Evolutionary conservation across 1,140 invertebrate genomes (phyloP), one percentile per base, ranked within the genome.

Genomic region (Magallana angulata): DNA sequence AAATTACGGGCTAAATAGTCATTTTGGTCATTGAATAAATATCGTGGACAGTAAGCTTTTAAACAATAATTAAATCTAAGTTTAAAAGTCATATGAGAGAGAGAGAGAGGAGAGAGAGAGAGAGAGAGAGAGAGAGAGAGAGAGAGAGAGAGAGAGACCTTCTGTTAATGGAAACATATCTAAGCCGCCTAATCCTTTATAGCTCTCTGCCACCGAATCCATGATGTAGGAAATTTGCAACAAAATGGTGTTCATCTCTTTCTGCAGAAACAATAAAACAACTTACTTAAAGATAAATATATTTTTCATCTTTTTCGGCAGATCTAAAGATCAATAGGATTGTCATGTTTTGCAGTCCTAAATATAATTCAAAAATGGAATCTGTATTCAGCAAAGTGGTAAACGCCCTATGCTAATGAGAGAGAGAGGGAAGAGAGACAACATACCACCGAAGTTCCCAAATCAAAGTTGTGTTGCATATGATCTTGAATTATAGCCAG

Each of bases 161-260:
- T 62, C 60, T 62, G 60, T 62, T 62, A 62, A 62, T 16, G 60
- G 60, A 62, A 16, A 62, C 60, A 62, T 16, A 62, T 62, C 60
- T 62, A 62, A 6, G 8, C n/a, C 60, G 60, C n/a, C n/a, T 4
- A 0, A 12, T 16, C 0, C 8, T 14, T 62, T 6, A 2, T 12
- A 6, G 2, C 14, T 6, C 14, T 12, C n/a, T 62, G 5, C 60
- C n/a, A 16, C n/a, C 11, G 60, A 16, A 16, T 62, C 60, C 11
- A 62, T 62, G 9, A 16, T 62, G n/a, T 62, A 14, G 0, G 60
- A 12, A 11, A 62, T 62, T 12, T 12, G 12, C 12, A 11, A n/a
- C n/a, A 62, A 12, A 1, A 62, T 62, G 60, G 60, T 62, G 16
- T 62, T 62, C 60, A 62, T 62, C 60, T 62, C 60, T 62, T 62